Percentiles rank a stretch among this genome's conserved stretches.
Evolutionary conservation across 2,113 vertebrate species (phyloP).

Genomic region (Typhlomys cinereus): DNA sequence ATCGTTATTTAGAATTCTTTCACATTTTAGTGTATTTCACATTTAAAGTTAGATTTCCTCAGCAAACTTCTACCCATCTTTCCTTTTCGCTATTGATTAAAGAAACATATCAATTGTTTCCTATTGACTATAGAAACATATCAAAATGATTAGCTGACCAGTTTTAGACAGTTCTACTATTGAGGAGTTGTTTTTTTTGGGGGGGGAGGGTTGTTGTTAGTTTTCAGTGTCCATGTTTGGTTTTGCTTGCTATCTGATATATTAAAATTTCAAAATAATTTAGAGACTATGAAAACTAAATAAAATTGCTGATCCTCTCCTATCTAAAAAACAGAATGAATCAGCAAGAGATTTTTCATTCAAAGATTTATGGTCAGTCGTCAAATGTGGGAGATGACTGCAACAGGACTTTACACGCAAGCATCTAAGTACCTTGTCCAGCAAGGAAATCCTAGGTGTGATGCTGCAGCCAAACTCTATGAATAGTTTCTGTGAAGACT

Average conservation of each 20-base stretch:
- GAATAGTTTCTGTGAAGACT: not conserved
- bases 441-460: not conserved
- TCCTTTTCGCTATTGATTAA: constrained; percentile 7
- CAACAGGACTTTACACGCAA: not conserved
- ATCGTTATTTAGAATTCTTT: not conserved
- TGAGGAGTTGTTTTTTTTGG: not conserved
- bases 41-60: not conserved
- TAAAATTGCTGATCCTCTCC: not conserved
- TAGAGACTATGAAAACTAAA: not conserved
- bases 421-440: not conserved
- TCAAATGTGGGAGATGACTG: not conserved
- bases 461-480: not conserved
- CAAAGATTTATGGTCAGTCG: not conserved
- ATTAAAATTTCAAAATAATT: not conserved
- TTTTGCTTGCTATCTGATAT: not conserved
- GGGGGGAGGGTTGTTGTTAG: not conserved
- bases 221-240: not conserved
- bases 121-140: not conserved
- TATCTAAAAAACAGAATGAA: not conserved
- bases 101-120: not conserved
- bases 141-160: not conserved
- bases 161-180: not conserved
- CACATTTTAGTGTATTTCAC: not conserved
- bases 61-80: constrained; percentile 27
- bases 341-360: not conserved